phyloP scores from a whole-genome alignment of 2,888 invertebrate species.

The Lithophane socia region DNA sequence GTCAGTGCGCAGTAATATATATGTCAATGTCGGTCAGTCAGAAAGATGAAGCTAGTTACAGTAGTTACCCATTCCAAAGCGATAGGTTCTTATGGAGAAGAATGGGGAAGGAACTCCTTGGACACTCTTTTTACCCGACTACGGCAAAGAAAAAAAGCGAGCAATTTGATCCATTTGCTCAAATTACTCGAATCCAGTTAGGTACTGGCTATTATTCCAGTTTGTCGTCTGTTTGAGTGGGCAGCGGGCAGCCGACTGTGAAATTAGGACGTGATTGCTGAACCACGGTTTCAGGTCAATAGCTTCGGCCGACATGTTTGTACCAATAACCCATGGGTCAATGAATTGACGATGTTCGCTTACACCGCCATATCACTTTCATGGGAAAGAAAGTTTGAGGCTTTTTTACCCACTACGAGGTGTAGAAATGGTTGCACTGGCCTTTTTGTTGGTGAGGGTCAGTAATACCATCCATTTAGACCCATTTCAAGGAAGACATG shows the following conservation, averaged over 20 bases:
- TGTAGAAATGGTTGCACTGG: conserved; percentile 1
- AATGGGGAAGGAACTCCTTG: not conserved
- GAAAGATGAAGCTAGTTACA: no score
- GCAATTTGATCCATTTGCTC: conserved; percentile 56
- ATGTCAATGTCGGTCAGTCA: no score
- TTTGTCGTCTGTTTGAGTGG: conserved; percentile 68
- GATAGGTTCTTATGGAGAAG: not conserved
- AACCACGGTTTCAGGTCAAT: conserved; percentile 79
- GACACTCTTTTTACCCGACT: not conserved
- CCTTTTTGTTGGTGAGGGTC: not conserved
- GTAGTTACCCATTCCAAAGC: no score
- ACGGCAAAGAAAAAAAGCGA: no score
- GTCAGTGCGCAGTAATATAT: no score
- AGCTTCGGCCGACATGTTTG: conserved; percentile 72
- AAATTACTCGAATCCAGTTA: conserved; percentile 67
- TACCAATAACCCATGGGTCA: conserved; percentile 52
- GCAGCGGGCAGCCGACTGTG: conserved; percentile 74
- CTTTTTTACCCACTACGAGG: not conserved
- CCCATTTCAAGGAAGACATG: not conserved
- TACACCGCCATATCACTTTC: conserved; percentile 22
- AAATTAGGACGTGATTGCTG: conserved; percentile 78
- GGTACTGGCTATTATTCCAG: conserved; percentile 63
- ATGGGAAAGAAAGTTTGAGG: conserved; percentile 35
- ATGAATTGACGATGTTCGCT: conserved; percentile 26
- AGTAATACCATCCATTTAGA: not conserved